phyloP scores from a whole-genome alignment of 2,113 vertebrate species.

The Lamprotornis superbus region DNA sequence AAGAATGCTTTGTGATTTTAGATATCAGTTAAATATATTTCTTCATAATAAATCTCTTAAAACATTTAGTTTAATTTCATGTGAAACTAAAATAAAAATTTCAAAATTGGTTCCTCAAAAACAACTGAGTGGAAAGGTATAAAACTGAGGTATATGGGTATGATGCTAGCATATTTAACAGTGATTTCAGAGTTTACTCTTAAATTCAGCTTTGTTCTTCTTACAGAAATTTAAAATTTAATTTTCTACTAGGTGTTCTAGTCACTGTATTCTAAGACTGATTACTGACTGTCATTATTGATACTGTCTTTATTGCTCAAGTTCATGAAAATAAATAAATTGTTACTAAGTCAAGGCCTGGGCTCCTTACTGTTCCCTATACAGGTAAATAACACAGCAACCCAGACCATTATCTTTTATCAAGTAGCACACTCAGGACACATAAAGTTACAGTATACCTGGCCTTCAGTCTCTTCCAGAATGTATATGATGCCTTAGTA shows the following conservation, averaged over 20 bases:
- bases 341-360: neutral
- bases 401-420: fast-evolving
- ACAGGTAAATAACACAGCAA: neutral
- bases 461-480: neutral
- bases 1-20: neutral
- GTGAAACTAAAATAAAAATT: neutral
- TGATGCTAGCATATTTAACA: neutral
- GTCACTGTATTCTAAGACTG: neutral
- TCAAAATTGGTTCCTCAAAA: neutral
- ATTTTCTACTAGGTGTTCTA: neutral
- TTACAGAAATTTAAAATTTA: neutral
- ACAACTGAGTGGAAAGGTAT: neutral
- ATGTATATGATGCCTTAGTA: neutral
- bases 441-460: neutral
- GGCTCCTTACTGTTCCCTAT: neutral
- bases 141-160: neutral
- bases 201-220: neutral
- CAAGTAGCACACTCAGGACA: neutral
- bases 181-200: neutral
- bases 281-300: neutral
- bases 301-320: neutral
- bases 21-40: neutral
- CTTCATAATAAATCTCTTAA: neutral
- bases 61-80: neutral
- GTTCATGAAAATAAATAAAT: neutral